Base-by-base conservation (phyloP, 2,797 vertebrate genomes). In the Acipenser ruthenus region DNA sequence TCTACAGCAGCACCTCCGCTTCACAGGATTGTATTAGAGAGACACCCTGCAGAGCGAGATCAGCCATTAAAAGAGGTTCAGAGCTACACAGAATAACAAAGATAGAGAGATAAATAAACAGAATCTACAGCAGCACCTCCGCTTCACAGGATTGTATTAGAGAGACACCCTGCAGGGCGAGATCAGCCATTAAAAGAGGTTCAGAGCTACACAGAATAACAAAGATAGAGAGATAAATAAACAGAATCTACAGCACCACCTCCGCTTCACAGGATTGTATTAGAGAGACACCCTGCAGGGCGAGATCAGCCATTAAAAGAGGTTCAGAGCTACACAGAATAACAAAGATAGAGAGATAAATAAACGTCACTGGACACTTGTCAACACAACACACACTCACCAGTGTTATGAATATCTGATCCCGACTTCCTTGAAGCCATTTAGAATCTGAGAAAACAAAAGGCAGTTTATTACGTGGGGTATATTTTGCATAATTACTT, bases 391-490 rank as follows among this genome's bases (percentile, higher is more conserved):
- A 15, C 49, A 66, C 48, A 82, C 92, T 93, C 83, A 95, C 96
- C 96, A 79, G 88, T 90, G 83, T 89, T 91, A 73, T 93, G 90
- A 87, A 87, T 86, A 82, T 98, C 96, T 74, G 93, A 90, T 82
- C 91, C 92, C 84, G 92, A 94, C 87, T 94, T 97, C 91, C 91
- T 96, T 84, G 93, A 90, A 97, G 95, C 96, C 96, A 98, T 98
- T 96, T 94, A 98, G 93, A 94, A 89, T 80, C 92, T 95, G 84
- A 70, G 88, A 90, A 83, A 86, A 15, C 77, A 5, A 80, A 11
- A 71, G 18, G 53, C 12, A 65, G 23, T 18, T 15, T 7, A 49
- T 37, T 3, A 37, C 23, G 4, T 37, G n/a, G 49, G 18, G 13
- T 58, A 58, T 13, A 58, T 6, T 58, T 58, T 58, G 55, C 12